phyloP scores from a whole-genome alignment of 2,888 invertebrate genomes.

The Campaea margaritaria region DNA sequence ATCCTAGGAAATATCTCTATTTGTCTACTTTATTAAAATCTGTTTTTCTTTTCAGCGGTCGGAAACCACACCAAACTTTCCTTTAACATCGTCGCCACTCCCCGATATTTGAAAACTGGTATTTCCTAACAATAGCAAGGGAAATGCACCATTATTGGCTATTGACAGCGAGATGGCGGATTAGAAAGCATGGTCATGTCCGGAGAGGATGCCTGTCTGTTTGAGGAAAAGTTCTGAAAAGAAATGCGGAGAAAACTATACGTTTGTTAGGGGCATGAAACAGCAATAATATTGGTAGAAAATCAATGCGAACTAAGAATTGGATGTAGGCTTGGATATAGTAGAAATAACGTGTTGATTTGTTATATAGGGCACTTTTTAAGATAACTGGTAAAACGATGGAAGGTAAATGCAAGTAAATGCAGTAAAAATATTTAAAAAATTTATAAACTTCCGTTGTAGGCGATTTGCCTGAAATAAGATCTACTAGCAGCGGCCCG shows the following conservation, averaged over 20 bases:
- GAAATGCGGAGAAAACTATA: slow-evolving; percentile 13
- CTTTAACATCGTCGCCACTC: slow-evolving; percentile 18
- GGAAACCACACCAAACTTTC: slow-evolving; percentile 38
- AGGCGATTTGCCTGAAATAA: too few relatives aligned
- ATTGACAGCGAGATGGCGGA: slow-evolving; percentile 55
- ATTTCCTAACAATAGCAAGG: slow-evolving; percentile 41
- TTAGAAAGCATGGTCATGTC: slow-evolving; percentile 61
- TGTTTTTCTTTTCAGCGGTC: slow-evolving; percentile 15
- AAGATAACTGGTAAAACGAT: too few relatives aligned
- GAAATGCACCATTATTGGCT: slow-evolving; percentile 61
- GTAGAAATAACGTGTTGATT: too few relatives aligned
- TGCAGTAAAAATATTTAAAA: too few relatives aligned
- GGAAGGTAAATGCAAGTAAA: too few relatives aligned
- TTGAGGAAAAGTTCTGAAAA: slow-evolving; percentile 37
- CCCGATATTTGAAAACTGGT: slow-evolving; percentile 25
- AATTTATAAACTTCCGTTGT: too few relatives aligned
- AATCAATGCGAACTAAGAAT: too few relatives aligned
- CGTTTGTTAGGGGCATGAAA: not conserved
- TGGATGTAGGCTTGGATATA: too few relatives aligned
- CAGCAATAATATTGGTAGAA: not conserved
- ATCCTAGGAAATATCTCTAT: too few relatives aligned
- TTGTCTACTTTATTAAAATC: not conserved
- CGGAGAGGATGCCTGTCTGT: slow-evolving; percentile 41
- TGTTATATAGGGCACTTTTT: too few relatives aligned
- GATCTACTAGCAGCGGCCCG: too few relatives aligned